A percentile compares a stretch with the other conserved stretches of the same genome.
Conservation (phyloP, 2,797 vertebrate species). For the Champsocephalus gunnari region DNA sequence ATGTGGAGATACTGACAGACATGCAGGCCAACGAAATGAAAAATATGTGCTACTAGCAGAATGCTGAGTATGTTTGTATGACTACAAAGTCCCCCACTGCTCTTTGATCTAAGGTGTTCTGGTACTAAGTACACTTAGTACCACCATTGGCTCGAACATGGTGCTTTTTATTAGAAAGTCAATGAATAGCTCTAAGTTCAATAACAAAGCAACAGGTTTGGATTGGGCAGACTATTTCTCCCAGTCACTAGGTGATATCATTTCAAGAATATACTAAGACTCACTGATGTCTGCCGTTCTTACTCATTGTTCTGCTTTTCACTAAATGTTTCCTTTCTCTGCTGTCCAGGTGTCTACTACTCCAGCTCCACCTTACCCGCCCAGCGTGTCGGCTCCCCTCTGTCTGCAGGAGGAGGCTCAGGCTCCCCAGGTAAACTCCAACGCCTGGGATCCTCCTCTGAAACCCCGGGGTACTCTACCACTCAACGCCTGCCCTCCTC, state of each 20-base stretch:
- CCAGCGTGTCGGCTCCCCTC: conserved; percentile 93
- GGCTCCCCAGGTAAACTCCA: conserved; percentile 93
- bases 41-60: conserved; percentile 7
- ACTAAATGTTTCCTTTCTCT: not conserved
- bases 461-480: conserved; percentile 88
- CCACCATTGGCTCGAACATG: not conserved
- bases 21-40: conserved; percentile 32
- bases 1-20: conserved; percentile 42
- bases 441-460: conserved; percentile 90
- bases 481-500: conserved; percentile 88
- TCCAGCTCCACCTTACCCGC: conserved; percentile 95
- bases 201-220: not conserved
- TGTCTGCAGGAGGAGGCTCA: conserved; percentile 86
- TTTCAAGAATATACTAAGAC: not conserved
- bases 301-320: conserved; percentile 4
- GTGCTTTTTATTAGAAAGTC: not conserved
- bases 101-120: not conserved
- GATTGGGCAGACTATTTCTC: not conserved
- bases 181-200: not conserved
- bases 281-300: not conserved
- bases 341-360: conserved; percentile 88
- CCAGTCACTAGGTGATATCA: not conserved
- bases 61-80: not conserved
- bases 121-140: not conserved
- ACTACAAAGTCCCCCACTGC: no score